Conservation (phyloP, 2,888 invertebrate species). For the Leptogaster cylindrica region DNA sequence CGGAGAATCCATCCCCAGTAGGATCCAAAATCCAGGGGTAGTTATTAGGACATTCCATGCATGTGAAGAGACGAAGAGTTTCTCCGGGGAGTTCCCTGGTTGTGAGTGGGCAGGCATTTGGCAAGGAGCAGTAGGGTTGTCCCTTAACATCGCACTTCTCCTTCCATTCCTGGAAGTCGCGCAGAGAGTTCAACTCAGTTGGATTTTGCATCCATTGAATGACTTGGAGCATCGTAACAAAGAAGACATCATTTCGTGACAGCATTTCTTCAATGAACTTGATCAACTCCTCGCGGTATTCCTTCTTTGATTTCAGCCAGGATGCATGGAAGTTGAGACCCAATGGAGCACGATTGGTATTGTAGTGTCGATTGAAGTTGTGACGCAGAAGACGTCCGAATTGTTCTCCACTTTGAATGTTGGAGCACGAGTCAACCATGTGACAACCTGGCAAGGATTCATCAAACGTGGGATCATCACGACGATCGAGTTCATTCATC, state of each 20-base stretch:
- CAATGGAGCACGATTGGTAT: conserved; percentile 90
- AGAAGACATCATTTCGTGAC: conserved; percentile 88
- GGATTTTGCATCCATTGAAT: conserved; percentile 97
- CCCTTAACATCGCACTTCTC: conserved; percentile 94
- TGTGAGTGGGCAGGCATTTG: conserved; percentile 87
- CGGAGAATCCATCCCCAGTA: conserved; percentile 87
- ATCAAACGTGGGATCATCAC: conserved; percentile 92
- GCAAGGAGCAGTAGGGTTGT: conserved; percentile 89
- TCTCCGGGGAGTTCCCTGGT: conserved; percentile 91
- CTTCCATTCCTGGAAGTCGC: conserved; percentile 95
- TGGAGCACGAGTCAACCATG: conserved; percentile 93
- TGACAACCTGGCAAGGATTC: conserved; percentile 93
- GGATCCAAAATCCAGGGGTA: conserved; percentile 95
- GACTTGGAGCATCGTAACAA: conserved; percentile 88
- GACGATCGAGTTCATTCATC: conserved; percentile 91
- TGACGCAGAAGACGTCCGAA: conserved; percentile 87
- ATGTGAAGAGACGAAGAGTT: conserved; percentile 89
- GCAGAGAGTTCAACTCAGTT: conserved; percentile 81
- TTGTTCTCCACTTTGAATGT: conserved; percentile 89
- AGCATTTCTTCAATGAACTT: conserved; percentile 94
- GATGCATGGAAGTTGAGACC: conserved; percentile 94
- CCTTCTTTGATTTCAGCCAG: conserved; percentile 93
- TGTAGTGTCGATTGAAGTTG: conserved; percentile 94
- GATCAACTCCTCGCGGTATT: conserved; percentile 87
- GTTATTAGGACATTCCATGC: conserved; percentile 95